phyloP scores from a whole-genome alignment of 2,113 vertebrate genomes.

The Xiphophorus maculatus region DNA sequence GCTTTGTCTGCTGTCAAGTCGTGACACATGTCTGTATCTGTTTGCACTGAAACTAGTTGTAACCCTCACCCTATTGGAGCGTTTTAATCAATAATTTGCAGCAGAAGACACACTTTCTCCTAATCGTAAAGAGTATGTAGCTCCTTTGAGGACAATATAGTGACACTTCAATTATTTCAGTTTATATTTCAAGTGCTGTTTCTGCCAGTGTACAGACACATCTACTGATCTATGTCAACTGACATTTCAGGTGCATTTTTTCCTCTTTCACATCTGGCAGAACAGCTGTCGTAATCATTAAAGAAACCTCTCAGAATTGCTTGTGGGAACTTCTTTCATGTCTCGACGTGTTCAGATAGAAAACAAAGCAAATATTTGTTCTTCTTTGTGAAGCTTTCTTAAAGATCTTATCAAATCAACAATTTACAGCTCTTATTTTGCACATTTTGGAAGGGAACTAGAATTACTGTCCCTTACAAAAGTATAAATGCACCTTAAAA shows the following conservation, averaged over 20 bases:
- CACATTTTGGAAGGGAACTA: neutral
- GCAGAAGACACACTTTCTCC: slow-evolving; percentile 4
- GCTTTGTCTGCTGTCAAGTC: slow-evolving; percentile 59
- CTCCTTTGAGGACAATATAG: slow-evolving; percentile 15
- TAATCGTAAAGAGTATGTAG: slow-evolving; percentile 4
- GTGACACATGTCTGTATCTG: slow-evolving; percentile 37
- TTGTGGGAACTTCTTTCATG: neutral
- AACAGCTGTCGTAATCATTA: slow-evolving; percentile 4
- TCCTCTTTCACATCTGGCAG: slow-evolving; percentile 11
- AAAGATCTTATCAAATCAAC: neutral
- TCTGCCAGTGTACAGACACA: neutral
- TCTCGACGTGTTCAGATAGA: neutral
- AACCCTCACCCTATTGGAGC: slow-evolving; percentile 23
- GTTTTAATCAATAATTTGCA: slow-evolving; percentile 23
- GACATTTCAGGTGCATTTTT: slow-evolving; percentile 22
- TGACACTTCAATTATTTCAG: slow-evolving; percentile 15
- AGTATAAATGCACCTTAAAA: neutral
- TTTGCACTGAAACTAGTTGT: slow-evolving; percentile 40
- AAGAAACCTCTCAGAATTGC: neutral
- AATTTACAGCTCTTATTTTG: neutral
- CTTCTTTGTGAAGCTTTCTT: neutral
- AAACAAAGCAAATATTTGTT: slow-evolving; percentile 6
- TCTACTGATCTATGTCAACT: neutral
- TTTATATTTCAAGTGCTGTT: slow-evolving; percentile 8
- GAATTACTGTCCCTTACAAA: neutral